These are phyloP conservation scores for Falco cherrug DNA, from an alignment of 2,797 vertebrate genomes.

Conservation along the genomic window DNA sequence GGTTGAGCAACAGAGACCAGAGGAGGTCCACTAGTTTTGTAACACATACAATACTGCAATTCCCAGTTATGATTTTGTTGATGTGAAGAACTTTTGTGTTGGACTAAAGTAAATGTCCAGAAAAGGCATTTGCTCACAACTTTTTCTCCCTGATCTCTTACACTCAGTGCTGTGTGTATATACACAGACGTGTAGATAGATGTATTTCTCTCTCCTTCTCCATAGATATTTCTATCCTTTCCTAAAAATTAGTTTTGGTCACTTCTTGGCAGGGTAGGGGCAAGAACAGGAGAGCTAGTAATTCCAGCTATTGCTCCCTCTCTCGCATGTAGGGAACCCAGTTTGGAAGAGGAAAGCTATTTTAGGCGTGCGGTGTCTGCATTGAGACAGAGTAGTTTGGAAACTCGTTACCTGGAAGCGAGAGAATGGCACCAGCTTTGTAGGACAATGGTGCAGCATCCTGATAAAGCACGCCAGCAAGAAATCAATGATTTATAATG, in stretches of 20 bases:
- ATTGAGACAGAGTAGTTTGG: no score
- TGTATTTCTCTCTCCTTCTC: background rate
- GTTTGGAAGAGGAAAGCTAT: background rate
- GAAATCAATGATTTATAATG: background rate
- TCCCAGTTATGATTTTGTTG: background rate
- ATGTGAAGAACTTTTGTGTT: background rate
- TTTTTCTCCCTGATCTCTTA: background rate
- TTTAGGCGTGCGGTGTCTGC: background rate
- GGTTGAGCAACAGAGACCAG: background rate
- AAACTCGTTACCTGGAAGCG: background rate
- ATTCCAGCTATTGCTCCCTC: background rate
- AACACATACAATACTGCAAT: background rate
- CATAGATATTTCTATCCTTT: background rate
- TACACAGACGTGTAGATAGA: background rate
- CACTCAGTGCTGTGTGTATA: background rate
- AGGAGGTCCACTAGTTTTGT: background rate
- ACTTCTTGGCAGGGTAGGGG: background rate
- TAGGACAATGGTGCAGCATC: background rate
- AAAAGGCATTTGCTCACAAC: background rate
- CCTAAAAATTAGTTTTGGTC: background rate
- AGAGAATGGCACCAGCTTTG: background rate
- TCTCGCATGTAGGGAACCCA: background rate
- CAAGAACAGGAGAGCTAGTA: background rate
- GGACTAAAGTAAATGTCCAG: background rate
- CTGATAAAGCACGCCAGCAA: background rate